Percentiles rank a stretch among this genome's conserved stretches.
These are phyloP conservation scores for Coregonus sp. DNA, from an alignment of 2,797 vertebrate genomes.

Conservation along the genomic window DNA sequence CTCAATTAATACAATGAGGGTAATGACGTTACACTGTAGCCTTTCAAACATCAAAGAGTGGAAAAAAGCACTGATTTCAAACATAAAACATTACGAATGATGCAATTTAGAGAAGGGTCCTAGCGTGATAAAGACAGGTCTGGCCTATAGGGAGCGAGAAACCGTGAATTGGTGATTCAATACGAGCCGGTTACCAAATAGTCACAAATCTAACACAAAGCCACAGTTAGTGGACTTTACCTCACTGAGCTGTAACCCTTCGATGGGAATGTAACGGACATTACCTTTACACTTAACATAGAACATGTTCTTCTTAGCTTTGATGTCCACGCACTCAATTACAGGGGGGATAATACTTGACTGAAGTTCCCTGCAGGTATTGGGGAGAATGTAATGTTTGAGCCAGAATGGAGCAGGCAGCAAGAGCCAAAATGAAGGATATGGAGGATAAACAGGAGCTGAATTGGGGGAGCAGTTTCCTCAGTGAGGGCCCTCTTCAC, in stretches of 20 bases:
- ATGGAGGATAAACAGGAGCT: constrained; percentile 29
- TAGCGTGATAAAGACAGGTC: background rate
- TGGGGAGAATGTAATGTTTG: constrained; percentile 35
- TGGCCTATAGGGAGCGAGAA: constrained; percentile 21
- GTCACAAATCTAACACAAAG: constrained; percentile 35
- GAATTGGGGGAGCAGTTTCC: constrained; percentile 31
- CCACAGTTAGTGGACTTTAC: constrained; percentile 16
- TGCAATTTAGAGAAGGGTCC: background rate
- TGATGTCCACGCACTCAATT: background rate
- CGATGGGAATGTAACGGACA: constrained; percentile 51
- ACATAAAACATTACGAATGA: background rate
- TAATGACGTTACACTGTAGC: constrained; percentile 30
- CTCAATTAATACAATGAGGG: constrained; percentile 18
- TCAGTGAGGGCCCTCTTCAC: constrained; percentile 39
- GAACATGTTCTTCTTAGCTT: constrained; percentile 9
- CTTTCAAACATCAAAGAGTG: constrained; percentile 36
- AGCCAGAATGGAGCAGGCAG: background rate
- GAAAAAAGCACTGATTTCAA: constrained; percentile 27
- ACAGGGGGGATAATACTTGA: constrained; percentile 26
- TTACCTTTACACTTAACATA: constrained; percentile 24
- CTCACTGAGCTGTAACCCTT: constrained; percentile 31
- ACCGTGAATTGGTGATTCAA: constrained; percentile 27
- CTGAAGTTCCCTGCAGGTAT: constrained; percentile 18
- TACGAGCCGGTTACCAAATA: constrained; percentile 22
- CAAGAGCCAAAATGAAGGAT: constrained; percentile 26